A percentile compares a stretch with the other conserved stretches of the same genome.
Evolutionary conservation across 2,888 invertebrate species (phyloP).

Genomic region (Agrenia bidenticulata): DNA sequence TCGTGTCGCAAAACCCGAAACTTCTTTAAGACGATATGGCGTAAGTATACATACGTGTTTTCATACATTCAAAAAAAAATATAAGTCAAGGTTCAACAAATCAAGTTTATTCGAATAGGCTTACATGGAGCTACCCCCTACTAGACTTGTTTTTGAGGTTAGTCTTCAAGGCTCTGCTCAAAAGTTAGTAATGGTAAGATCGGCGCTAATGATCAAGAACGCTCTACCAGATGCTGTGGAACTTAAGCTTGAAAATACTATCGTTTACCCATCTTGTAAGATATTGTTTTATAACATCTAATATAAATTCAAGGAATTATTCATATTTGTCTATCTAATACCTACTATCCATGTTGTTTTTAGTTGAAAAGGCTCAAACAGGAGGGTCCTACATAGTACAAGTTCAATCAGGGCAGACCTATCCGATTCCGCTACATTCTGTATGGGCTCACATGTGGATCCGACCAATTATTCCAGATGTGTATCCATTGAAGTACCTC

Average conservation of each 20-base stretch:
- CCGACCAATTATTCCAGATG: conserved; percentile 63
- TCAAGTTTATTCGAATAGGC: too few relatives aligned
- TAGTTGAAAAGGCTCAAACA: conserved; percentile 51
- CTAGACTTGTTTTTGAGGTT: conserved; percentile 87
- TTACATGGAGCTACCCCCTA: conserved; percentile 59
- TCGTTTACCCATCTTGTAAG: conserved; percentile 51
- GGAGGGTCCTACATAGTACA: conserved; percentile 53
- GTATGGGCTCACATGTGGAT: conserved; percentile 73
- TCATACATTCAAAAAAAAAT: conserved; percentile 9
- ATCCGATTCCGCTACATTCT: conserved; percentile 76
- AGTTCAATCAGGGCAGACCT: conserved; percentile 62
- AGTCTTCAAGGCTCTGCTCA: conserved; percentile 89
- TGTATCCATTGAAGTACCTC: conserved; percentile 30
- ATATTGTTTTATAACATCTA: background rate
- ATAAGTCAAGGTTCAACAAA: background rate
- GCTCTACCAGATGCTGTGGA: conserved; percentile 71
- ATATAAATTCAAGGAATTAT: background rate
- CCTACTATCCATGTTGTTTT: conserved; percentile 6
- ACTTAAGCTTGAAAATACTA: conserved; percentile 67
- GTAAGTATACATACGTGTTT: too few relatives aligned
- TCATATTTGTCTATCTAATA: background rate
- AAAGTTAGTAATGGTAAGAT: conserved; percentile 88
- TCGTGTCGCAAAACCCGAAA: conserved; percentile 62
- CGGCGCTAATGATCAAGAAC: conserved; percentile 80
- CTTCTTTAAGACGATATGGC: conserved; percentile 43